phyloP scores from a whole-genome alignment of 1,140 invertebrate species.

The Ptiloglossa arizonensis region DNA sequence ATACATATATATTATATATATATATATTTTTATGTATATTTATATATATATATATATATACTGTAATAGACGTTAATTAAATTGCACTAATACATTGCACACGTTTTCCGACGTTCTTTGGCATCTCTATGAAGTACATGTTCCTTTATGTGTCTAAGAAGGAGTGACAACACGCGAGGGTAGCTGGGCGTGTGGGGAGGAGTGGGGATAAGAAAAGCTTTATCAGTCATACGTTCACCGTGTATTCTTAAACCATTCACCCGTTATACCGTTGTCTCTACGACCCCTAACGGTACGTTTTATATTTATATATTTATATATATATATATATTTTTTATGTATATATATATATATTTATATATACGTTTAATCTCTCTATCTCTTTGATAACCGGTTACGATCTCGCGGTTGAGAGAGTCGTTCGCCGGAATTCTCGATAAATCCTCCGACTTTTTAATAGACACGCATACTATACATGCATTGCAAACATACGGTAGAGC shows the following conservation, averaged over 20 bases:
- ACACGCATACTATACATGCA: constrained; percentile 39
- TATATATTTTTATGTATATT: constrained; percentile 5
- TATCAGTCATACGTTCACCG: constrained; percentile 24
- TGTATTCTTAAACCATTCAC: constrained; percentile 28
- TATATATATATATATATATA: constrained; percentile 24
- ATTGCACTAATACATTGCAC: constrained; percentile 71
- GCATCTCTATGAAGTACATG: constrained; percentile 62
- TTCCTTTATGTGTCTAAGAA: constrained; percentile 40
- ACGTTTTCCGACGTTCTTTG: constrained; percentile 64
- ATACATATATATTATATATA: constrained; percentile 24
- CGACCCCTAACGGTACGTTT: constrained; percentile 27
- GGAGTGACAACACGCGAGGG: not conserved
- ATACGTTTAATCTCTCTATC: constrained; percentile 15
- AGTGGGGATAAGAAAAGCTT: constrained; percentile 5
- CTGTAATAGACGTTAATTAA: constrained; percentile 59
- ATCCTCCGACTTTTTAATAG: constrained; percentile 19
- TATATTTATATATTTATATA: too few species aligned
- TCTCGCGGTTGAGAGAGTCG: too few species aligned
- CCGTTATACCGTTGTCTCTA: not conserved
- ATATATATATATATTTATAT: too few species aligned
- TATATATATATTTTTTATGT: too few species aligned
- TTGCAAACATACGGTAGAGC: constrained; percentile 50
- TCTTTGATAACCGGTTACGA: too few species aligned
- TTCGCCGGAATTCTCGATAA: too few species aligned
- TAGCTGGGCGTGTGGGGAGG: too few species aligned